Conservation (phyloP, 2,113 vertebrate genomes). For the Ictalurus punctatus region DNA sequence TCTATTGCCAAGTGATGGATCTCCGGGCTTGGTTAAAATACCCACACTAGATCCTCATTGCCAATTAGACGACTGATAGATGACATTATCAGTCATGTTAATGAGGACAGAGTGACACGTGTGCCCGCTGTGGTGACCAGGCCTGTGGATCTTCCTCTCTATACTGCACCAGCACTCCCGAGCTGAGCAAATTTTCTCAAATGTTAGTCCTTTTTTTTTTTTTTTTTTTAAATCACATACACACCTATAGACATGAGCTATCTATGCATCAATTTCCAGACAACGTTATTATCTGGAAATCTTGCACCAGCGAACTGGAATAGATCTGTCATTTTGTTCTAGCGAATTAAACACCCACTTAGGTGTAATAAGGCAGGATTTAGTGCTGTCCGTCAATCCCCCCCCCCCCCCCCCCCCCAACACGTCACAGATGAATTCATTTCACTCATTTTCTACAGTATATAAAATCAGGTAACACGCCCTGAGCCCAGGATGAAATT, state of each 20-base stretch:
- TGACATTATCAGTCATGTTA: slow-evolving; percentile 78
- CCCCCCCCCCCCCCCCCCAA: background rate
- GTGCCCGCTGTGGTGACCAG: slow-evolving; percentile 51
- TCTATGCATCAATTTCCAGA: slow-evolving; percentile 14
- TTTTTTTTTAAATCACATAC: background rate
- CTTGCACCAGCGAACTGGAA: slow-evolving; percentile 33
- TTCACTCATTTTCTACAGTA: background rate
- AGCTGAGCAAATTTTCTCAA: slow-evolving; percentile 19
- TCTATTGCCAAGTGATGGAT: slow-evolving; percentile 64
- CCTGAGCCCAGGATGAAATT: background rate
- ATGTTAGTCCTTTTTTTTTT: background rate
- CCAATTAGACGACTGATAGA: slow-evolving; percentile 75
- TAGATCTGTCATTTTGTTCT: slow-evolving; percentile 24
- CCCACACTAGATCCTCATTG: slow-evolving; percentile 74
- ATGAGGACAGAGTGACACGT: slow-evolving; percentile 65
- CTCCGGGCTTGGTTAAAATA: slow-evolving; percentile 70
- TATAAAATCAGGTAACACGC: background rate
- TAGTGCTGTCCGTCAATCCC: slow-evolving; percentile 22
- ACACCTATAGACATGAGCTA: slow-evolving; percentile 14
- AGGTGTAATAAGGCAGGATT: slow-evolving; percentile 27
- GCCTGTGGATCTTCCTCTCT: slow-evolving; percentile 31
- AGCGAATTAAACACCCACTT: slow-evolving; percentile 34
- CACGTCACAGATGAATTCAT: background rate
- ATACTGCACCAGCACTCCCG: background rate
- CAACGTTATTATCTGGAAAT: slow-evolving; percentile 14